Percentiles rank a stretch among this genome's conserved stretches.
These are phyloP conservation scores for Metaphire vulgaris DNA, from an alignment of 1,140 invertebrate genomes.

Conservation along the genomic window DNA sequence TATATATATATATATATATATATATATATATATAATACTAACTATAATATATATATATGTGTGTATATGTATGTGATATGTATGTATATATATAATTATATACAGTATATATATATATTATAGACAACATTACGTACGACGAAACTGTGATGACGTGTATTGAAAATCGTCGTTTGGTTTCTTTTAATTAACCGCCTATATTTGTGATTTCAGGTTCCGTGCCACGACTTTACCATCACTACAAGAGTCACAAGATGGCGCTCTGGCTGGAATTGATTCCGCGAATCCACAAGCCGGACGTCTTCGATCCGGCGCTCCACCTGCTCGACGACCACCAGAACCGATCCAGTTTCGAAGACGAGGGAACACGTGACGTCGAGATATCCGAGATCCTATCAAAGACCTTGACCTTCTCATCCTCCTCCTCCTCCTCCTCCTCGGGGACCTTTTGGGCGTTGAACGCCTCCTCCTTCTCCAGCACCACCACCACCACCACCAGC, in stretches of 20 bases:
- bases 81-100: neutral
- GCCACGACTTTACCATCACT: constrained; percentile 72
- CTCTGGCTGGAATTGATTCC: constrained; percentile 94
- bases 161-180: no score
- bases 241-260: constrained; percentile 83
- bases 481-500: constrained; percentile 11
- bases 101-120: neutral
- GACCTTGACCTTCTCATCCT: no score
- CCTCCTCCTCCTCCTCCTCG: constrained; percentile 49
- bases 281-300: constrained; percentile 74
- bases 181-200: neutral
- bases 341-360: constrained; percentile 38
- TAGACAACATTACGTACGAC: no score
- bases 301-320: constrained; percentile 76
- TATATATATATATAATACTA: no score
- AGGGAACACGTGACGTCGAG: constrained; percentile 39
- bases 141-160: no score
- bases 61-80: neutral
- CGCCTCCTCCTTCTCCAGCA: neutral
- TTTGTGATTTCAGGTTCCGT: constrained; percentile 22
- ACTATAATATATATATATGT: neutral
- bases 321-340: constrained; percentile 63
- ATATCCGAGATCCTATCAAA: constrained; percentile 39
- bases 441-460: constrained; percentile 32
- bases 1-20: no score